A percentile compares a stretch with the other conserved stretches of the same genome.
These are phyloP conservation scores for Hemicentrotus pulcherrimus DNA, from an alignment of 35 echinoderm and acorn worm species.

Conservation along the genomic window DNA sequence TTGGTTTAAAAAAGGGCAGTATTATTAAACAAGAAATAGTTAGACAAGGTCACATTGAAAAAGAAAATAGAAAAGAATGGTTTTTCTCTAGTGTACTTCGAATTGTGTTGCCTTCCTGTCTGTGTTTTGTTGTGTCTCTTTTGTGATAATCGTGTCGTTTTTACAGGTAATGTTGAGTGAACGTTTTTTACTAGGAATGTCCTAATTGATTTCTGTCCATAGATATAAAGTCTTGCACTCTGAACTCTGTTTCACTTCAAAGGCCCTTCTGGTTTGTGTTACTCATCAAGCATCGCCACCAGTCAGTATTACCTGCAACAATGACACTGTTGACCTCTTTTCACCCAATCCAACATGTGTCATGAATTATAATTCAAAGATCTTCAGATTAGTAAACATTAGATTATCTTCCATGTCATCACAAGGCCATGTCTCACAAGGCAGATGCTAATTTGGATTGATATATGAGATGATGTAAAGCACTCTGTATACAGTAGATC, in stretches of 20 bases:
- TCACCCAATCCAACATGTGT: neutral
- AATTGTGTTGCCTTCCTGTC: neutral
- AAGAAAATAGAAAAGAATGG: neutral
- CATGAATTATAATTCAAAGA: neutral
- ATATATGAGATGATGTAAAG: neutral
- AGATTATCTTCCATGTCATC: neutral
- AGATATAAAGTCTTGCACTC: too few species aligned
- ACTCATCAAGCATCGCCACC: neutral
- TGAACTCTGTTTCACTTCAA: neutral
- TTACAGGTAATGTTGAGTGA: neutral
- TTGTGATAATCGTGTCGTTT: neutral
- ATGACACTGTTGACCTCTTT: neutral
- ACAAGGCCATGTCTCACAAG: neutral
- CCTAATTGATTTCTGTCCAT: too few species aligned
- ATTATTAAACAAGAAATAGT: neutral
- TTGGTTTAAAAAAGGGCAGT: neutral
- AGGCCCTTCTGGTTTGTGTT: neutral
- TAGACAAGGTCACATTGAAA: neutral
- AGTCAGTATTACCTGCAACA: neutral
- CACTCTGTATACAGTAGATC: neutral
- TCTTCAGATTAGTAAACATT: constrained; percentile 14
- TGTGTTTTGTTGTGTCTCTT: neutral
- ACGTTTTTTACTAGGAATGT: too few species aligned
- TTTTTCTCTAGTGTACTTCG: neutral
- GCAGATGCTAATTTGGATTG: neutral